Base-by-base conservation (phyloP, 2,113 vertebrate species). In the Canis aureus region DNA sequence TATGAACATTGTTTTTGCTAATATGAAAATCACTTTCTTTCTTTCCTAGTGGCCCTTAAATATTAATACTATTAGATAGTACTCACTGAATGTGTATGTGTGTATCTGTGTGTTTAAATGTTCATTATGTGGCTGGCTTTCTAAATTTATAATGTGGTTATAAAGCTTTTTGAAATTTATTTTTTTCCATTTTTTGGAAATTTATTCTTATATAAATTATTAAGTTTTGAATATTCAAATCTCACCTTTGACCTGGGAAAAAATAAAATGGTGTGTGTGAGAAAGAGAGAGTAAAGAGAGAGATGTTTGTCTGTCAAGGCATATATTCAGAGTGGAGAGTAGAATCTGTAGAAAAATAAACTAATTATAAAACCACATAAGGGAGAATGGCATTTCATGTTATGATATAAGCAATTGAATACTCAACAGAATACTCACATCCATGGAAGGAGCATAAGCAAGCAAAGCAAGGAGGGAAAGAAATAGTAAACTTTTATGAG, bases 1-100 rank as follows among this genome's bases (percentile, higher is more conserved):
- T 55, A 43, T 93, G 22, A 96, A 10, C 25, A 81, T 89, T 96
- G 25, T 87, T 90, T 97, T 95, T 96, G 62, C 38, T 98, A 43
- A 89, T 73, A 51, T 82, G 93, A 91, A 85, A n/a, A 97, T 59
- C 25, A 74, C 32, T 95, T 92, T 85, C 12, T 67, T 0, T 73
- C 51, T 96, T n/a, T 94, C 3, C 60, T 83, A 95, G 71, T 76
- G 32, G 23, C 66, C 12, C 27, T 71, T 81, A 84, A 90, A 88
- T 76, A 66, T 87, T 90, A 79, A 87, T 74, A 17, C 23, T 95
- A 32, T 89, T 93, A 82, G 76, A 57, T 89, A 69, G 3, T 89
- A 89, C 82, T 91, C 16, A 78, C 81, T 0, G 6, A 74, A 57
- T 88, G 2, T 93, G 10, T 53, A 27, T 94, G 3, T 96, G n/a